Percentiles rank a stretch among this genome's conserved stretches.
These are phyloP conservation scores for Lerema accius DNA, from an alignment of 1,140 invertebrate species.

Conservation along the genomic window DNA sequence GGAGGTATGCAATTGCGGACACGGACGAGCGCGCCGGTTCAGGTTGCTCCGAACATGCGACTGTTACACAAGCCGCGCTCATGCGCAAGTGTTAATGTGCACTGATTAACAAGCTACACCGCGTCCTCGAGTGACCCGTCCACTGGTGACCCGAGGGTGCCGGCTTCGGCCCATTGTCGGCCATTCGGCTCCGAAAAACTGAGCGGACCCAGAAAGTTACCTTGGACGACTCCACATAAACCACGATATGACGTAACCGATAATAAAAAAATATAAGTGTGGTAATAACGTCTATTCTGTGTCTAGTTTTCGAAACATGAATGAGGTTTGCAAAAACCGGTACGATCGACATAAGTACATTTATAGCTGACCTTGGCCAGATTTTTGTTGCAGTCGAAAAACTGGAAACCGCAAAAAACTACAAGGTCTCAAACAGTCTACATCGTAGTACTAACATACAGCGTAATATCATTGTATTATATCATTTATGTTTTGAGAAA, in stretches of 20 bases:
- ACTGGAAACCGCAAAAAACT: slow-evolving; percentile 20
- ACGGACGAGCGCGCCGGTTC: slow-evolving; percentile 33
- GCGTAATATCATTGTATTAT: slow-evolving; percentile 3
- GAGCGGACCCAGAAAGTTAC: background rate
- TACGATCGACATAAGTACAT: slow-evolving; percentile 6
- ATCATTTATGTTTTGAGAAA: too few species aligned
- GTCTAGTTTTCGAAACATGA: slow-evolving; percentile 1
- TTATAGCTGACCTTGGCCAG: slow-evolving; percentile 26
- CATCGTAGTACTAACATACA: background rate
- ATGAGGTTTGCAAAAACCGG: slow-evolving; percentile 7
- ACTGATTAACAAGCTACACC: slow-evolving; percentile 9
- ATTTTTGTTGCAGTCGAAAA: slow-evolving; percentile 21
- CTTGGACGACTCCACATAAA: background rate
- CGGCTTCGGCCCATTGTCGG: too few species aligned
- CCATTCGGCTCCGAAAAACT: too few species aligned
- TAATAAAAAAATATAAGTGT: background rate
- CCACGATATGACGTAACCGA: background rate
- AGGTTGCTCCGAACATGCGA: slow-evolving; percentile 29
- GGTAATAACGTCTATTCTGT: background rate
- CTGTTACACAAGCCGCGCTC: slow-evolving; percentile 23
- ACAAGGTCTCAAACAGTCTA: slow-evolving; percentile 22
- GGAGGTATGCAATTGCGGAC: slow-evolving; percentile 28
- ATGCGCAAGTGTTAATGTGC: slow-evolving; percentile 20
- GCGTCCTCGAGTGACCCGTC: background rate
- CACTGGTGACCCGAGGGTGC: too few species aligned